Evolutionary conservation across 2,888 invertebrate species (phyloP), one percentile per base, ranked within the genome.

Genomic region (Belgica antarctica): DNA sequence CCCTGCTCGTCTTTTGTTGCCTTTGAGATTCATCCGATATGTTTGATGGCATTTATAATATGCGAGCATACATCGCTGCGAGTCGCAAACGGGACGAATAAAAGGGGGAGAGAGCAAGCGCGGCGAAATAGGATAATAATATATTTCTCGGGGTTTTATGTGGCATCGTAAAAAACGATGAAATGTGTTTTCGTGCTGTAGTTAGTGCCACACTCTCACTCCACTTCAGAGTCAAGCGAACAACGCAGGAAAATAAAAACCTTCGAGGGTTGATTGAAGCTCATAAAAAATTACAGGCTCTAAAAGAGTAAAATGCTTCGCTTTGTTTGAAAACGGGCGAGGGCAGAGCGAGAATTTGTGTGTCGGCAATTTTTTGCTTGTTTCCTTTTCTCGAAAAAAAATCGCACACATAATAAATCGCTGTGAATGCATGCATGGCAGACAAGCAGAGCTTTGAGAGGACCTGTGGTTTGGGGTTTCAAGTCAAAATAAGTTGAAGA

Each of bases 201-300:
- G 19, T 52, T 52, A 52, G 41, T 52, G 52, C 52, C 22, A 22
- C 52, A 41, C 41, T 41, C 41, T 10, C 31, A 41, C n/a, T 41
- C 41, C 41, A 41, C 5, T 41, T 41, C n/a, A 2, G 10, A 12
- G 3, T 5, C 10, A 10, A 41, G 12, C 31, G 10, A 15, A 15
- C 10, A n/a, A 15, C n/a, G 41, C n/a, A 41, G 15, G 41, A 41
- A 41, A 41, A 41, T 41, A 41, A 41, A 31, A 41, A 41, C 41
- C 41, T 41, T n/a, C 59, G 25, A 41, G 1, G 63, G 63, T 63
- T 63, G 63, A 63, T 63, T 63, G 63, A 63, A 63, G 46, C 41
- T 63, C 41, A 63, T 63, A 63, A 63, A 63, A 62, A 27, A 12
- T 41, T 41, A 41, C 41, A 41, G 41, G 41, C 41, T 41, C 41